Evolutionary conservation across 2,797 vertebrate genomes (phyloP).

Genomic region (Sebastiscus albofasciatus): DNA sequence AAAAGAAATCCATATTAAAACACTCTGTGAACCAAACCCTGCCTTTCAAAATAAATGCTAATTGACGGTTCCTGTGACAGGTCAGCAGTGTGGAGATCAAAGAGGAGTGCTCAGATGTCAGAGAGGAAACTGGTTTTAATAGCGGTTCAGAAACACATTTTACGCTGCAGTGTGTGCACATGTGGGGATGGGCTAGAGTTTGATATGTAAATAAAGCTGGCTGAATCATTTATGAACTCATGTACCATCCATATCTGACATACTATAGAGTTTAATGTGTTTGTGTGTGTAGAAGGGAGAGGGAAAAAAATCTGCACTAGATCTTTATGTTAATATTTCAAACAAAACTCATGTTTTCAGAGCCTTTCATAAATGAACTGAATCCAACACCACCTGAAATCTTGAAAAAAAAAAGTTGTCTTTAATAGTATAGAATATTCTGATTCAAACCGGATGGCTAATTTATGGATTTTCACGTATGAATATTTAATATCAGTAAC

Average conservation of each 20-base stretch:
- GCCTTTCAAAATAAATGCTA: conserved; percentile 44
- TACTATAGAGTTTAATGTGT: not conserved
- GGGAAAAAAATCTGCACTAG: not conserved
- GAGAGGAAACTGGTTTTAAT: conserved; percentile 34
- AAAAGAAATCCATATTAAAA: conserved; percentile 23
- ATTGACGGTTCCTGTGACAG: conserved; percentile 47
- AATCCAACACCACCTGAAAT: not conserved
- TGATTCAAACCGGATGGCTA: not conserved
- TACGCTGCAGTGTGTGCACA: conserved; percentile 2
- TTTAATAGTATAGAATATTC: not conserved
- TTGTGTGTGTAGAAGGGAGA: not conserved
- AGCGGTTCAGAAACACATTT: conserved; percentile 14
- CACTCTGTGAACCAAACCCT: conserved; percentile 2
- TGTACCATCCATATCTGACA: conserved; percentile 13
- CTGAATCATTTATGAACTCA: conserved; percentile 63
- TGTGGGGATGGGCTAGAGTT: conserved; percentile 21
- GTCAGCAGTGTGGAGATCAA: conserved; percentile 61
- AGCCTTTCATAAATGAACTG: not conserved
- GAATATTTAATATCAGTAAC: not conserved
- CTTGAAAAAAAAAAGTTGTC: not conserved
- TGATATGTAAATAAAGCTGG: conserved; percentile 58
- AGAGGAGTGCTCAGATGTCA: conserved; percentile 36
- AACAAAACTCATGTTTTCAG: not conserved
- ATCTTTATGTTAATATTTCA: not conserved
- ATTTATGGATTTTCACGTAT: not conserved